These are phyloP conservation scores for Barnardius zonarius DNA, from an alignment of 2,113 vertebrate genomes.

Conservation along the genomic window DNA sequence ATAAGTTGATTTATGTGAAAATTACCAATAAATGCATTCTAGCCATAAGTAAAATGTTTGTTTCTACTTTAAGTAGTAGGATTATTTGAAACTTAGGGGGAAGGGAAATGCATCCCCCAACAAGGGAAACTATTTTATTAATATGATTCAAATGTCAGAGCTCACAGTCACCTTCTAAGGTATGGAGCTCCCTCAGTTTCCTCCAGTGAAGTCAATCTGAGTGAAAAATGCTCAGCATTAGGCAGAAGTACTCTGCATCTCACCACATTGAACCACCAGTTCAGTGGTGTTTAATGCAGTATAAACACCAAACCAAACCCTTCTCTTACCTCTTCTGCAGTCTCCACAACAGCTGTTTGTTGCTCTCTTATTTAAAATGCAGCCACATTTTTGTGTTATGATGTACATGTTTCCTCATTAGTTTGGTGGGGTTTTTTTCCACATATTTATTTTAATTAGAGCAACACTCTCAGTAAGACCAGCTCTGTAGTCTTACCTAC, in stretches of 20 bases:
- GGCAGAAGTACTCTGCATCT: not conserved
- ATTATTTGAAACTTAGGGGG: constrained; percentile 71
- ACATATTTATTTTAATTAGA: not conserved
- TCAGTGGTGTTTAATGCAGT: not conserved
- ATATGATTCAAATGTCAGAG: constrained; percentile 55
- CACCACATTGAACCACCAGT: not conserved
- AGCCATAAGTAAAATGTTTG: constrained; percentile 79
- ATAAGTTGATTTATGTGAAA: constrained; percentile 83
- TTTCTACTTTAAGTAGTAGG: constrained; percentile 73
- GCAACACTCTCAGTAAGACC: not conserved
- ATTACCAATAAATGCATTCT: constrained; percentile 80
- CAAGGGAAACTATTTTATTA: constrained; percentile 63
- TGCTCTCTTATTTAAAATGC: not conserved
- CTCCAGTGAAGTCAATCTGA: not conserved
- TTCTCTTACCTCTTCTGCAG: not conserved
- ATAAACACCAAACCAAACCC: not conserved
- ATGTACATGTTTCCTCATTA: not conserved
- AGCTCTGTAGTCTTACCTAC: not conserved
- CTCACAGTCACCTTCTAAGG: constrained; percentile 4
- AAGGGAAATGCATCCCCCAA: constrained; percentile 35
- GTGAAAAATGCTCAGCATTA: not conserved
- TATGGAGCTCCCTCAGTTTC: not conserved
- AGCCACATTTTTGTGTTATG: not conserved
- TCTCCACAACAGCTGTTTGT: not conserved
- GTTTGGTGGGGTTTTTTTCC: not conserved